phyloP scores from a whole-genome alignment of 2,888 invertebrate genomes.

The Aporophyla nigra region DNA sequence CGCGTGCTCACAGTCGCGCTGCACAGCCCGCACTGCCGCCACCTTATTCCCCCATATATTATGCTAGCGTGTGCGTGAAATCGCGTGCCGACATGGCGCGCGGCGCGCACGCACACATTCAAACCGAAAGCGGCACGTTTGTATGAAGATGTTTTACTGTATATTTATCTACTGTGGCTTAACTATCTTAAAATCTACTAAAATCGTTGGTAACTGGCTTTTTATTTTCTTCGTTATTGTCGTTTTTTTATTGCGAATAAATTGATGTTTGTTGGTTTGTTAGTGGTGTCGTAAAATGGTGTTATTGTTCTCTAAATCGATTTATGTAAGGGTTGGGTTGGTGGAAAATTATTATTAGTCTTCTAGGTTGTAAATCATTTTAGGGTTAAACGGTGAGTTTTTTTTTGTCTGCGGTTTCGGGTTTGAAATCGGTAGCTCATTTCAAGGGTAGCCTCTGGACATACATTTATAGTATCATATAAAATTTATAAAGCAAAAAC shows the following conservation, averaged over 20 bases:
- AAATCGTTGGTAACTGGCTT: conserved; percentile 71
- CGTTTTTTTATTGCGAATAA: conserved; percentile 83
- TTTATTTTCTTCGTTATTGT: conserved; percentile 71
- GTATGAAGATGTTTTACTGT: no score
- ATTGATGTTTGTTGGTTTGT: conserved; percentile 77
- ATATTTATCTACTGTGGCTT: no score
- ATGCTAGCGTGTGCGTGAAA: no score
- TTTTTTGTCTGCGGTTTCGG: not conserved
- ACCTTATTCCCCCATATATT: no score
- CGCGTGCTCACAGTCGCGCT: no score
- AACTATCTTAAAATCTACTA: conserved; percentile 81
- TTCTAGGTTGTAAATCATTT: conserved; percentile 16
- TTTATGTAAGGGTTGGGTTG: conserved; percentile 56
- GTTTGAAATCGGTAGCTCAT: not conserved
- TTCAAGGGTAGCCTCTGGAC: not conserved
- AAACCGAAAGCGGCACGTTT: no score
- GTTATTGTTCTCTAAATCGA: conserved; percentile 62
- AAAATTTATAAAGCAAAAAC: not conserved
- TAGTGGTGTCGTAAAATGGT: conserved; percentile 65
- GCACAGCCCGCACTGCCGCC: no score
- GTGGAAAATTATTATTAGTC: conserved; percentile 27
- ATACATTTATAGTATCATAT: not conserved
- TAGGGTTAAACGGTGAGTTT: not conserved
- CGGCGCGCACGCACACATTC: no score
- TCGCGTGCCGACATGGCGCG: no score